phyloP scores from a whole-genome alignment of 2,113 vertebrate genomes.

The Phodopus roborovskii region DNA sequence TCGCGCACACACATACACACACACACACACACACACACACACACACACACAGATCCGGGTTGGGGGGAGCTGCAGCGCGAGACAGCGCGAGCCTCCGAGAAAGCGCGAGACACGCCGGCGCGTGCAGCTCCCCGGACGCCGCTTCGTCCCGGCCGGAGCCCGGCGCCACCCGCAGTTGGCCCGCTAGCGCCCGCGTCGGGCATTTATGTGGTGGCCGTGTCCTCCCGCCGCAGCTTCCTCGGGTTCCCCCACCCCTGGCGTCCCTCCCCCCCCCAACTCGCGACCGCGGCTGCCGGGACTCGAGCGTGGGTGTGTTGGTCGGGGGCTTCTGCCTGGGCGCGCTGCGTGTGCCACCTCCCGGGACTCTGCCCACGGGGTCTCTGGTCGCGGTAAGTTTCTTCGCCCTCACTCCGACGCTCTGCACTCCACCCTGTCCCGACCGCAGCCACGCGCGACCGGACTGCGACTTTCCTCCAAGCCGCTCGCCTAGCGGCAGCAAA shows the following conservation, averaged over 20 bases:
- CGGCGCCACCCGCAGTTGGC: slow-evolving; percentile 59
- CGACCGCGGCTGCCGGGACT: slow-evolving; percentile 49
- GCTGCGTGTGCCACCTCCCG: slow-evolving; percentile 69
- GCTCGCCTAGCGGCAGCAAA: slow-evolving; percentile 58
- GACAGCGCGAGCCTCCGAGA: slow-evolving; percentile 82
- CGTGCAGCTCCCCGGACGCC: slow-evolving; percentile 80
- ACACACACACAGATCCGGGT: slow-evolving; percentile 67
- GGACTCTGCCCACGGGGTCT: slow-evolving; percentile 72
- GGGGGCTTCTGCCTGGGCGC: slow-evolving; percentile 52
- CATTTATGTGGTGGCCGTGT: slow-evolving; percentile 65
- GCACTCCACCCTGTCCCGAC: neutral
- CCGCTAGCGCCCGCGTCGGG: slow-evolving; percentile 62
- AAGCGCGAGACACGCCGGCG: slow-evolving; percentile 86
- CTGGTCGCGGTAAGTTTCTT: slow-evolving; percentile 81
- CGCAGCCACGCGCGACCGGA: slow-evolving; percentile 21
- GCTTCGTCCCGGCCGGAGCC: slow-evolving; percentile 51
- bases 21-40: neutral
- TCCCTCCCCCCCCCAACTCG: slow-evolving; percentile 41
- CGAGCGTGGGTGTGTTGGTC: slow-evolving; percentile 65
- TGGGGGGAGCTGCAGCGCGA: slow-evolving; percentile 79
- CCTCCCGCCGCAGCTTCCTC: slow-evolving; percentile 13
- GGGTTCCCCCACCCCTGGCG: neutral
- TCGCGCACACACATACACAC: neutral
- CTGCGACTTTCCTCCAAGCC: slow-evolving; percentile 52
- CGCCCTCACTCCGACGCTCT: slow-evolving; percentile 23